A percentile compares a stretch with the other conserved stretches of the same genome.
Conservation (phyloP, 2,797 vertebrate genomes). For the Sebastolobus altivelis region DNA sequence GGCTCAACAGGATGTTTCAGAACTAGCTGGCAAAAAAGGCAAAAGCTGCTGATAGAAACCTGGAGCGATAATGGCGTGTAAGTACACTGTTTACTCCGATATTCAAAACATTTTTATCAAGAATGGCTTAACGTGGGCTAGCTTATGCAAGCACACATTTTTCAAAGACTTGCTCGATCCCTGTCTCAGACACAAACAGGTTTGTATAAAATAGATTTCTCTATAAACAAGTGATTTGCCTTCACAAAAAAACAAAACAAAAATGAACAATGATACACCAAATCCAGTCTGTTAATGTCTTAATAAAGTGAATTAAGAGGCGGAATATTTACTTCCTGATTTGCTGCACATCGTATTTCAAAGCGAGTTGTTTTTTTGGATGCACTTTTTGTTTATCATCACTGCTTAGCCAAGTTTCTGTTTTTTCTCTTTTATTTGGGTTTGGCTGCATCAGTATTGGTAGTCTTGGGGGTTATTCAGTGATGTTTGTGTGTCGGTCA, state of each 20-base stretch:
- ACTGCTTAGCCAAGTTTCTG: not conserved
- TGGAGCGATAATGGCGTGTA: not conserved
- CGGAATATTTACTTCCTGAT: conserved; percentile 16
- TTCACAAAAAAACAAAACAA: not conserved
- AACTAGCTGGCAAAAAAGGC: not conserved
- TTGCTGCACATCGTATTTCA: conserved; percentile 6
- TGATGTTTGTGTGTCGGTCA: not conserved
- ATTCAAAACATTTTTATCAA: not conserved
- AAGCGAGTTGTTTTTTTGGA: not conserved
- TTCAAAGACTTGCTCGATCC: not conserved
- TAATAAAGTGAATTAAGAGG: not conserved
- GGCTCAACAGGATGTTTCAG: not conserved
- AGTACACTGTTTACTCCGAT: not conserved
- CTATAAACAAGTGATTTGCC: not conserved
- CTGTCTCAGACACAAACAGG: not conserved
- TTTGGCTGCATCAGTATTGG: too few relatives aligned
- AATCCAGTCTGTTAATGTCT: not conserved
- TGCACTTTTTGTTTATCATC: not conserved
- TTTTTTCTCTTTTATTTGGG: not conserved
- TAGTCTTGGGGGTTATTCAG: not conserved
- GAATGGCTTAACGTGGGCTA: not conserved
- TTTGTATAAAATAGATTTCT: not conserved
- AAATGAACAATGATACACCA: not conserved
- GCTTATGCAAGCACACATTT: not conserved
- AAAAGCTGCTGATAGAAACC: not conserved